Base-by-base conservation (phyloP, 2,888 invertebrate species). In the Drosophila yooni region DNA sequence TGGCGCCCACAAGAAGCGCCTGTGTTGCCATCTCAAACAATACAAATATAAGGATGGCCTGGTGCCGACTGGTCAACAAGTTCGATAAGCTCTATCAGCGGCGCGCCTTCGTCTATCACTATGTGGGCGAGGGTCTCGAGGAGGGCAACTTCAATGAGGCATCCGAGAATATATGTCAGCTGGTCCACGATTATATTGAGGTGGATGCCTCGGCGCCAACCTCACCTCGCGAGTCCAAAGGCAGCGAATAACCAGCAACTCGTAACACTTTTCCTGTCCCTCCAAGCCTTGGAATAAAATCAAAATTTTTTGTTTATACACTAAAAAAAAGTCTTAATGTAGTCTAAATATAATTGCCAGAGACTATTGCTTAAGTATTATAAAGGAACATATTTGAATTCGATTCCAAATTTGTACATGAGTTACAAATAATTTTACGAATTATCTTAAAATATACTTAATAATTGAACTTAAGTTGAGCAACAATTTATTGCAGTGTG, bases 91-190 rank as follows among this genome's bases (percentile, higher is more conserved):
- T 98, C 95, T 97, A 96, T 88, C 94, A 95, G 66, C 97, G 97
- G 91, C 94, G 97, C 66, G 97, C 98, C 7, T 98, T 98, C 92
- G 95, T 98, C 18, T 98, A 98, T 93, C 98, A 98, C 94, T 98
- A 96, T 87, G 94, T 96, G 6, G 95, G 95, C 3, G 96, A 96
- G 93, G 96, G 96, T 2, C 94, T 96, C 92, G 96, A 96, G 92
- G 96, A 96, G 93, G 94, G 94, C 3, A 95, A 95, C 88, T 95
- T 96, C 74, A 87, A 91, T 36, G 95, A 95, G 63, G 95, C 96
- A 0, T 92, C 94, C 8, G 94, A 94, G 54, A 95, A 96, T 89
- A 92, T 96, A 58, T 94, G 94, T 76, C 94, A 95, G 11, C 92
- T 96, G 57, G 94, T 95, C 36, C 93, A 94, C 84, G 96, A 96